A percentile compares a stretch with the other conserved stretches of the same genome.
These are phyloP conservation scores for Pogoniulus pusillus DNA, from an alignment of 2,797 vertebrate genomes.

Conservation along the genomic window DNA sequence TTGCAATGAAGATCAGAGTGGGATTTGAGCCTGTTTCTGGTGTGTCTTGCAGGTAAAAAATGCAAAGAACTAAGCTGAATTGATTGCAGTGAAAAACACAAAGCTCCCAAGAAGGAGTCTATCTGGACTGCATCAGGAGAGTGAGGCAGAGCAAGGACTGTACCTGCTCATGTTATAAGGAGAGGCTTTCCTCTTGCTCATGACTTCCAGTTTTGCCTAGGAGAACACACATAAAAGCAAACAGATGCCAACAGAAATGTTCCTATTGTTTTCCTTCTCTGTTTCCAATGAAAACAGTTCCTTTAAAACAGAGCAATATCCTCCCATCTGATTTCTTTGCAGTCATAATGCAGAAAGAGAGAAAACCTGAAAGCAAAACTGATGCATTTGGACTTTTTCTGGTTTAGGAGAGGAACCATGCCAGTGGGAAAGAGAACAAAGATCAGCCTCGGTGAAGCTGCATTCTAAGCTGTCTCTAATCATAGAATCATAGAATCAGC, in stretches of 20 bases:
- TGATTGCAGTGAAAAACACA: neutral
- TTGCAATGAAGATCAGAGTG: slow-evolving; percentile 33
- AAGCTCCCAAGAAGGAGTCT: neutral
- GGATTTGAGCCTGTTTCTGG: slow-evolving; percentile 19
- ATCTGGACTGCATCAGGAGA: neutral
- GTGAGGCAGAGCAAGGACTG: neutral
- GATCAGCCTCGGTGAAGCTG: slow-evolving; percentile 23
- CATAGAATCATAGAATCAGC: no score
- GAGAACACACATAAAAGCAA: slow-evolving; percentile 50
- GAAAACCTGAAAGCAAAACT: slow-evolving; percentile 64
- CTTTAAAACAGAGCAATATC: slow-evolving; percentile 64
- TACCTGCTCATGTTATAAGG: neutral
- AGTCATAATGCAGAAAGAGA: slow-evolving; percentile 34
- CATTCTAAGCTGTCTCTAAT: slow-evolving; percentile 40
- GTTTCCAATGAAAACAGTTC: slow-evolving; percentile 59
- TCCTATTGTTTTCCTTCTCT: slow-evolving; percentile 56
- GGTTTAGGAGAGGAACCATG: slow-evolving; percentile 39
- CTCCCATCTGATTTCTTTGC: slow-evolving; percentile 66
- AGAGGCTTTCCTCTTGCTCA: neutral
- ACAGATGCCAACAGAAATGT: slow-evolving; percentile 60
- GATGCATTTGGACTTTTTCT: slow-evolving; percentile 55
- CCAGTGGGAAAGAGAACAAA: slow-evolving; percentile 53
- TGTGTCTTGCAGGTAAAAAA: slow-evolving; percentile 12
- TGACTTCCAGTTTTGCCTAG: slow-evolving; percentile 41
- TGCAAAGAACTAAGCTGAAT: neutral